phyloP scores from a whole-genome alignment of 2,113 vertebrate species.

The Paratilapia polleni region DNA sequence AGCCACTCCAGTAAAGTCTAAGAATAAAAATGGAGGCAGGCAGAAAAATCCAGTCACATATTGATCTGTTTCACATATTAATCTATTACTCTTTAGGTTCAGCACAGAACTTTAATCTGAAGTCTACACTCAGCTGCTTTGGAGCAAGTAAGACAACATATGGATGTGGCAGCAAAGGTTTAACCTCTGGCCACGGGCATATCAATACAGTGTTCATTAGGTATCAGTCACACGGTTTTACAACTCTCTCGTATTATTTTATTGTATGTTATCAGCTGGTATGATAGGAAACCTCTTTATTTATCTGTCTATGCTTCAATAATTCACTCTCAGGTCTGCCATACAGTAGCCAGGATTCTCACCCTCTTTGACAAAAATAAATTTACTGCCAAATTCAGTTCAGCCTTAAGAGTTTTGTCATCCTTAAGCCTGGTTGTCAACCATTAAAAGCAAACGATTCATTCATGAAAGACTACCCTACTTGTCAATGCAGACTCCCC shows the following conservation, averaged over 20 bases:
- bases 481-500: background rate
- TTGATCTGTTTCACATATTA: background rate
- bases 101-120: background rate
- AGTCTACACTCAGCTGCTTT: background rate
- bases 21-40: background rate
- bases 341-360: background rate
- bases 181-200: background rate
- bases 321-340: background rate
- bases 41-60: background rate
- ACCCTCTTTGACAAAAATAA: background rate
- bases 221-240: background rate
- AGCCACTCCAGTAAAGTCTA: background rate
- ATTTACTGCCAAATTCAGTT: background rate
- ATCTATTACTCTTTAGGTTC: background rate
- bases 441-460: constrained; percentile 7
- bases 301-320: background rate
- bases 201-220: background rate
- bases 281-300: background rate
- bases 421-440: background rate
- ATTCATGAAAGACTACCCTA: background rate
- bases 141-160: background rate
- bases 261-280: background rate
- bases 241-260: background rate
- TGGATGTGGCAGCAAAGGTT: background rate
- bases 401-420: background rate